These are phyloP conservation scores for Lepeophtheirus nordmannii DNA, from an alignment of 2,888 invertebrate genomes.

Conservation along the genomic window DNA sequence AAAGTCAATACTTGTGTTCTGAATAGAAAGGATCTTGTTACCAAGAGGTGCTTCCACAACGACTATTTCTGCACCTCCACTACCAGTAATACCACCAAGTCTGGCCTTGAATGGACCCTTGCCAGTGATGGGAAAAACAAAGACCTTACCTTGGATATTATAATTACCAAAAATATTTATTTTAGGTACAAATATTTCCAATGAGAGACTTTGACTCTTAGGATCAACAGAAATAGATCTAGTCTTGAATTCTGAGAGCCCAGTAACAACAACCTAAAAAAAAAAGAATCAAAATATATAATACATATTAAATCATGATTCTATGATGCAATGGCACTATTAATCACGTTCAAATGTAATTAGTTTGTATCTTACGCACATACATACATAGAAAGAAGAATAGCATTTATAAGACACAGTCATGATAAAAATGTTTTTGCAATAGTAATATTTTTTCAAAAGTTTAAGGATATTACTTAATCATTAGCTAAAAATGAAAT, in stretches of 20 bases:
- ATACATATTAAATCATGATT: too few relatives aligned
- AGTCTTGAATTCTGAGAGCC: constrained; percentile 26
- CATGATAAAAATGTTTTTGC: too few relatives aligned
- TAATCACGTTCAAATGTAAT: too few relatives aligned
- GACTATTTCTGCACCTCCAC: constrained; percentile 9
- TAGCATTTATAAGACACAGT: too few relatives aligned
- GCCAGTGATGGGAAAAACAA: constrained; percentile 25
- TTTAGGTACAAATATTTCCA: constrained; percentile 25
- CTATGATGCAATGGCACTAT: too few relatives aligned
- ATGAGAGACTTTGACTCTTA: constrained; percentile 7
- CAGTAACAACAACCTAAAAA: constrained; percentile 25
- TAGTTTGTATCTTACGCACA: too few relatives aligned
- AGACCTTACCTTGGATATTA: constrained; percentile 25
- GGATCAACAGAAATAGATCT: constrained; percentile 25
- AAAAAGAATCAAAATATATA: background rate
- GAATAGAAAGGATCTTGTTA: background rate
- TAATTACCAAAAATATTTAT: constrained; percentile 26
- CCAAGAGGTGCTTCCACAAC: background rate
- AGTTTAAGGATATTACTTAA: too few relatives aligned
- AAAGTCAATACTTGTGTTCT: constrained; percentile 18
- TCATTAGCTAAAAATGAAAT: too few relatives aligned
- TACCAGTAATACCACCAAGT: constrained; percentile 12
- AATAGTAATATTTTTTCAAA: too few relatives aligned
- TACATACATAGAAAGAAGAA: too few relatives aligned
- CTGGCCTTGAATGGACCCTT: constrained; percentile 10